These are phyloP conservation scores for Balearica regulorum DNA, from an alignment of 2,797 vertebrate species.

Conservation along the genomic window DNA sequence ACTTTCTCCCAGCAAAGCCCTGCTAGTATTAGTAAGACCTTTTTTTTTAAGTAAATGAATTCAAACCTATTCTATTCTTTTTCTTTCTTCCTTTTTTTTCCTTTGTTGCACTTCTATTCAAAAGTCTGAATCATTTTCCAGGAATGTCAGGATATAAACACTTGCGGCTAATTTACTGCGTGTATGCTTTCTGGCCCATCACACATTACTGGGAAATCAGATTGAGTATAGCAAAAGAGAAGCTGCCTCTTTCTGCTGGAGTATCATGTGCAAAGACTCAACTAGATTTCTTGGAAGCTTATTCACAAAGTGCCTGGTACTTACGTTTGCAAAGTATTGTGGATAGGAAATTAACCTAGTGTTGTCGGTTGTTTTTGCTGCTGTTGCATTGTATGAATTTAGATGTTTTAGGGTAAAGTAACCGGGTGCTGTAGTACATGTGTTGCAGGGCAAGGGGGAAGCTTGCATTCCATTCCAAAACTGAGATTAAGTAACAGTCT, in stretches of 20 bases:
- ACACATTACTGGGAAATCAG: not conserved
- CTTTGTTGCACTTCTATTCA: not conserved
- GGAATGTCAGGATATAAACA: slow-evolving; percentile 12
- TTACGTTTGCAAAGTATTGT: not conserved
- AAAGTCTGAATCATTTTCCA: slow-evolving; percentile 27
- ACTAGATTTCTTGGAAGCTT: not conserved
- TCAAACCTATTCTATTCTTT: not conserved
- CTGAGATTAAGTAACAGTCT: slow-evolving; percentile 19
- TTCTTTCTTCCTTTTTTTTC: not conserved
- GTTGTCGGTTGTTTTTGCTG: not conserved
- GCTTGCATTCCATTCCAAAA: slow-evolving; percentile 13
- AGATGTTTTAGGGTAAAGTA: not conserved
- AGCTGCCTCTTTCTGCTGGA: not conserved
- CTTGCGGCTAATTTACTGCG: slow-evolving; percentile 3
- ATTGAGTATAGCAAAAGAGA: not conserved
- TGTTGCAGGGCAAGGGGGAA: not conserved
- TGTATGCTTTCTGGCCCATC: not conserved
- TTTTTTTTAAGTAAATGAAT: not conserved
- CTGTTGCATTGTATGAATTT: not conserved
- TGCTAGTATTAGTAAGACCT: not conserved
- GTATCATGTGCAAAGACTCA: not conserved
- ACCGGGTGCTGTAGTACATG: not conserved
- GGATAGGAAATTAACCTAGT: not conserved
- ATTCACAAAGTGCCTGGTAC: not conserved
- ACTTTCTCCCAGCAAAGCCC: not conserved